Evolutionary conservation across 2,797 vertebrate genomes (phyloP).

Genomic region (Micropoecilia bifurca): DNA sequence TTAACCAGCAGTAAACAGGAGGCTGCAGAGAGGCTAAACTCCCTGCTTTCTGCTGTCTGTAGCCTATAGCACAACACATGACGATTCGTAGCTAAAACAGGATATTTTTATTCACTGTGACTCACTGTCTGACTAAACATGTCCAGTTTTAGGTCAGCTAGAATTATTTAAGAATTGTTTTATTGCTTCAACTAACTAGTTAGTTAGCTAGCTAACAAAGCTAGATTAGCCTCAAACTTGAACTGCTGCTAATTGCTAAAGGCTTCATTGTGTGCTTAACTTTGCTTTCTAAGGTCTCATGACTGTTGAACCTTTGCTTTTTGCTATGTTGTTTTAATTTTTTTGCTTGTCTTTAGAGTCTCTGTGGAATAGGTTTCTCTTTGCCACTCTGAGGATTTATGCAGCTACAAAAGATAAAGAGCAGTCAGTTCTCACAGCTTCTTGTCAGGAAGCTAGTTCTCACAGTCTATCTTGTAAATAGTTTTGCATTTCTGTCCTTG

Average conservation of each 20-base stretch:
- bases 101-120: not conserved
- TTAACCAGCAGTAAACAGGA: slow-evolving; percentile 45
- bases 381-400: not conserved
- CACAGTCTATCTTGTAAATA: not conserved
- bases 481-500: not conserved
- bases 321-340: not conserved
- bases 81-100: not conserved
- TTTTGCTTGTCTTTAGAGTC: not conserved
- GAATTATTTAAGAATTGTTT: not conserved
- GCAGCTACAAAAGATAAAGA: not conserved
- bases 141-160: not conserved
- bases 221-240: not conserved
- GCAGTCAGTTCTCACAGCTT: not conserved
- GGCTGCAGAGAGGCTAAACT: slow-evolving; percentile 34
- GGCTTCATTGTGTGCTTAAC: not conserved
- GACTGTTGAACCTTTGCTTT: not conserved
- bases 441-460: not conserved
- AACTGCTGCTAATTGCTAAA: not conserved
- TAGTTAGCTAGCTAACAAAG: not conserved
- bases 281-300: not conserved
- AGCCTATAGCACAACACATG: slow-evolving; percentile 2
- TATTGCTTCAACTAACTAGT: no score
- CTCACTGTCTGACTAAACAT: not conserved
- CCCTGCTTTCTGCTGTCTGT: not conserved
- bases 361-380: not conserved